Conservation (phyloP, 2,888 invertebrate species). For the Poecilobothrus nobilitatus region DNA sequence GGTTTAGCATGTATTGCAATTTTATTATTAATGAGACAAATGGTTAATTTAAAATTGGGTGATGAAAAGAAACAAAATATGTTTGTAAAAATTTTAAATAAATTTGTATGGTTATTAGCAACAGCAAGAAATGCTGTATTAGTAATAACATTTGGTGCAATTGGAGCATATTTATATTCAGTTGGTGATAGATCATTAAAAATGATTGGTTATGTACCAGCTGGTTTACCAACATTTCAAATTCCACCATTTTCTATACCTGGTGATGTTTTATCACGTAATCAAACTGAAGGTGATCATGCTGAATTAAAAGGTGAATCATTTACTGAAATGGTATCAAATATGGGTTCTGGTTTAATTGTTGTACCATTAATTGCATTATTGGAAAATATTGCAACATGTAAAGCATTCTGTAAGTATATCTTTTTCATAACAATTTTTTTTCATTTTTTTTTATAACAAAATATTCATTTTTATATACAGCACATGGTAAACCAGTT, state of each 20-base stretch:
- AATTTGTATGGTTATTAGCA: conserved; percentile 64
- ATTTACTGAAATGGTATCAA: conserved; percentile 66
- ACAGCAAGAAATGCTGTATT: conserved; percentile 77
- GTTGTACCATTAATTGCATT: conserved; percentile 82
- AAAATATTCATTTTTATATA: conserved; percentile 22
- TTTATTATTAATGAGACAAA: conserved; percentile 66
- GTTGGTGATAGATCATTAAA: conserved; percentile 48
- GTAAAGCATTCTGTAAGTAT: conserved; percentile 71
- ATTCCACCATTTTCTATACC: conserved; percentile 60
- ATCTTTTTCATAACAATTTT: not conserved
- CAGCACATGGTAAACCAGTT: conserved; percentile 66
- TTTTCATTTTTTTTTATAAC: no score
- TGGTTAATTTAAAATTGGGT: conserved; percentile 58
- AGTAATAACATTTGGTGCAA: conserved; percentile 61
- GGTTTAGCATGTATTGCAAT: conserved; percentile 67
- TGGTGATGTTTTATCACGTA: conserved; percentile 50
- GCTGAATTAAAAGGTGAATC: conserved; percentile 24
- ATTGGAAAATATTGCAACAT: conserved; percentile 85
- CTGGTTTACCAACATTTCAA: conserved; percentile 60
- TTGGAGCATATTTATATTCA: conserved; percentile 57
- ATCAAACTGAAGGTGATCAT: conserved; percentile 34
- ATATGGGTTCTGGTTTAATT: conserved; percentile 73
- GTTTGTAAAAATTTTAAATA: conserved; percentile 54
- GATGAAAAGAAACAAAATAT: conserved; percentile 47
- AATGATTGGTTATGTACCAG: conserved; percentile 64